A percentile compares a stretch with the other conserved stretches of the same genome.
These are phyloP conservation scores for Laticauda laticaudata DNA, from an alignment of 2,113 vertebrate genomes.

Conservation along the genomic window DNA sequence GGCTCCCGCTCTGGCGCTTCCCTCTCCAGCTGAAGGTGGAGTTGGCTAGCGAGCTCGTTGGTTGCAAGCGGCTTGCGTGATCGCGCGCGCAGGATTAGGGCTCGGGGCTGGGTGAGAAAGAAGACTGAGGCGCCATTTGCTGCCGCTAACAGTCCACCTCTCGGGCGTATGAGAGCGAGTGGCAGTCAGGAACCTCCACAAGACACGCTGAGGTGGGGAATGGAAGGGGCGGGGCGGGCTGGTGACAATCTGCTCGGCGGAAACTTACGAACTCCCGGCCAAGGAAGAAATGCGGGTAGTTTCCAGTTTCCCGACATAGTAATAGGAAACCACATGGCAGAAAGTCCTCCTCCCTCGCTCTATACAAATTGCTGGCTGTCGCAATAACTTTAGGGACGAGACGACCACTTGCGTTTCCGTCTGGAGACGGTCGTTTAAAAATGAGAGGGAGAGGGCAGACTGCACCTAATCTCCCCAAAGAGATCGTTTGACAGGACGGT, in stretches of 20 bases:
- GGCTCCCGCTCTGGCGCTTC: not conserved
- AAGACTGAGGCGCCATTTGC: conserved; percentile 61
- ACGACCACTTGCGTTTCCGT: no score
- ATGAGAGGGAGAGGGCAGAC: not conserved
- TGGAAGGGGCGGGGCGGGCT: not conserved
- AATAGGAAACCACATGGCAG: not conserved
- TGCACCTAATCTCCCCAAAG: not conserved
- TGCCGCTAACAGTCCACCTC: conserved; percentile 29
- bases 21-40: not conserved
- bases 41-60: not conserved
- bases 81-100: not conserved
- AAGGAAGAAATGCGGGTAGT: not conserved
- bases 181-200: not conserved
- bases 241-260: conserved; percentile 34
- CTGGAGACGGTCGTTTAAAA: not conserved
- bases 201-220: not conserved
- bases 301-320: not conserved
- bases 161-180: not conserved
- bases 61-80: not conserved
- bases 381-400: not conserved
- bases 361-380: not conserved
- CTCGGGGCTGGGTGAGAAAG: not conserved
- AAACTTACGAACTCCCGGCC: conserved; percentile 35
- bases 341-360: not conserved
- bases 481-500: not conserved